phyloP scores from a whole-genome alignment of 1,140 invertebrate genomes.

The Microplitis demolitor region DNA sequence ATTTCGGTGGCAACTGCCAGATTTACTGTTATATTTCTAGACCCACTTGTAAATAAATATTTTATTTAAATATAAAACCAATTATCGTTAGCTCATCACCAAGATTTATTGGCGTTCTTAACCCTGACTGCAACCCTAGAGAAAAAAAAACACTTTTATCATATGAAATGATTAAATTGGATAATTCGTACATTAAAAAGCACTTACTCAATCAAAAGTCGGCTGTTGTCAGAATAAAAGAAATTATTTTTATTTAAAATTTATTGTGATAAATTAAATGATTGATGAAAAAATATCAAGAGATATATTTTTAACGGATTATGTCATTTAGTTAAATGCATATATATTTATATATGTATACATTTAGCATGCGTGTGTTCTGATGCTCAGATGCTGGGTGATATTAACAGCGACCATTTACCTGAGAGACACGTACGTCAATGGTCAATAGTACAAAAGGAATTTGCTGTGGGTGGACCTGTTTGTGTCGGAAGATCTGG shows the following conservation, averaged over 20 bases:
- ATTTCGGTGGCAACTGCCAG: constrained; percentile 7
- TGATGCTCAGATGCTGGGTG: too few species aligned
- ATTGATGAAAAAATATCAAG: not conserved
- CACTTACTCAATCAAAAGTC: not conserved
- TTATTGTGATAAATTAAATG: not conserved
- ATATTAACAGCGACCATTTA: too few species aligned
- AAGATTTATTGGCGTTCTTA: not conserved
- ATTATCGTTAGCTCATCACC: too few species aligned
- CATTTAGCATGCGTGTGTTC: too few species aligned
- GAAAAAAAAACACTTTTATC: not conserved
- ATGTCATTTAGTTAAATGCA: not conserved
- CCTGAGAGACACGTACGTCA: not conserved
- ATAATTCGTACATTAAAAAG: not conserved
- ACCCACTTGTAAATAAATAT: constrained; percentile 17
- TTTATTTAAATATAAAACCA: not conserved
- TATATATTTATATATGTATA: too few species aligned
- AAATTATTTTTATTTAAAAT: not conserved
- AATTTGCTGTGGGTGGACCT: constrained; percentile 27
- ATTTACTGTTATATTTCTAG: constrained; percentile 28
- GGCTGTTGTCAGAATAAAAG: not conserved
- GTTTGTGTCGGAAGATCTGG: constrained; percentile 21
- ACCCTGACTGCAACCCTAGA: not conserved
- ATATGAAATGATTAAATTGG: not conserved
- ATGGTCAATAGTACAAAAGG: constrained; percentile 20
- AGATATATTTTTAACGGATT: not conserved